Base-by-base conservation (phyloP, 2,888 invertebrate species). In the Folsomia candida region DNA sequence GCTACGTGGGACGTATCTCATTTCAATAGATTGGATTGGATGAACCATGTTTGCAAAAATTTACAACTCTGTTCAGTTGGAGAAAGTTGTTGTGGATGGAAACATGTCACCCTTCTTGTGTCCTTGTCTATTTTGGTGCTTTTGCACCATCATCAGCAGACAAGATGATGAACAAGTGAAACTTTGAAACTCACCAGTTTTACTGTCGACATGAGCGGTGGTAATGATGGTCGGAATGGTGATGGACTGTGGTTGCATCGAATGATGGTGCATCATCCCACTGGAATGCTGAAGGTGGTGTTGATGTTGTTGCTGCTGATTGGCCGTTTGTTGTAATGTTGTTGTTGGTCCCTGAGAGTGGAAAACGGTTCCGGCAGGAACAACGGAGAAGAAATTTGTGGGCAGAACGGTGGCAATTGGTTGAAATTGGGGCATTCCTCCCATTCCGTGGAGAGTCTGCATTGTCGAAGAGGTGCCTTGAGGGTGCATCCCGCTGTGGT, bases 331-430 rank as follows among this genome's bases (percentile, higher is more conserved):
- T 64, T 27, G 54, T 60, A 73, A 78, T 85, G 82, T 54, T 54
- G 54, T 81, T 86, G 81, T 84, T 88, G 85, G 81, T 86, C 83
- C 84, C 88, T 85, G 76, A 87, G 85, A 84, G 86, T 82, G 82
- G 87, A 85, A 83, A 87, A 83, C 82, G 87, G 83, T 84, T 88
- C 84, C 80, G 87, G 88, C 68, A 87, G 88, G 81, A 87, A 88
- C 81, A 85, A 87, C 77, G 64, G 76, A 77, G 69, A 79, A 79
- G 70, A 79, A 78, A 71, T 79, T 79, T 61, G 78, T 75, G 24
- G 79, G 79, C 62, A 79, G 74, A 66, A 79, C 79, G 58, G 79
- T 78, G 37, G 78, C 76, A 70, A 78, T 78, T 69, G 74, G 78
- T 75, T 79, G 79, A 51, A 76, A 79, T 62, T 75, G 79, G 60